A percentile compares a stretch with the other conserved stretches of the same genome.
Evolutionary conservation across 2,888 invertebrate genomes (phyloP).

Genomic region (Abrostola triplasia): DNA sequence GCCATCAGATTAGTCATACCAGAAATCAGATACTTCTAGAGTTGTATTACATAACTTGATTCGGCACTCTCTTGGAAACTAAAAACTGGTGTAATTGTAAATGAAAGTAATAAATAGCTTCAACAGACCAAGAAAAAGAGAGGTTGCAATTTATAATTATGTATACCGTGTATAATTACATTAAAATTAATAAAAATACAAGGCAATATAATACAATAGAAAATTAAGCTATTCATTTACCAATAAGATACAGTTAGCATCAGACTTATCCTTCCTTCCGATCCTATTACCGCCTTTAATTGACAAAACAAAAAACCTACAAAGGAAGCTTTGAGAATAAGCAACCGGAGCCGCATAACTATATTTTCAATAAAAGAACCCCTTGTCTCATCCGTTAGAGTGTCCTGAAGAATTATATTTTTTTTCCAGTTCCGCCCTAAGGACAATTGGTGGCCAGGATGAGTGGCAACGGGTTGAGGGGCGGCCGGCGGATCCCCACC

Average conservation of each 20-base stretch:
- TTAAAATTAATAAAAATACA: too few species aligned
- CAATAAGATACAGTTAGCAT: slow-evolving; percentile 13
- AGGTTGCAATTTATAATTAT: too few species aligned
- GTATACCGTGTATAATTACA: too few species aligned
- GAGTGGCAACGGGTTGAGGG: slow-evolving; percentile 73
- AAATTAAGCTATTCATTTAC: too few species aligned
- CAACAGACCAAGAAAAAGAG: too few species aligned
- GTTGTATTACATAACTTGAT: too few species aligned
- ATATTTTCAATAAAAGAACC: slow-evolving; percentile 52
- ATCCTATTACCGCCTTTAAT: slow-evolving; percentile 37
- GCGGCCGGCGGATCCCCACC: slow-evolving; percentile 82
- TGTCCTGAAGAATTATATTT: slow-evolving; percentile 60
- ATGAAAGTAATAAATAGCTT: too few species aligned
- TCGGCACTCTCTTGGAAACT: too few species aligned
- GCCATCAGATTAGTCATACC: too few species aligned
- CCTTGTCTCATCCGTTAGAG: slow-evolving; percentile 68
- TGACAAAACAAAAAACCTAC: slow-evolving; percentile 46
- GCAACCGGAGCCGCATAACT: slow-evolving; percentile 18
- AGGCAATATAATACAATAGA: neutral
- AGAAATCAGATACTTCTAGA: too few species aligned
- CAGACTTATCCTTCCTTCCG: slow-evolving; percentile 6
- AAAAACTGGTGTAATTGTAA: too few species aligned
- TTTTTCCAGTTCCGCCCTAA: slow-evolving; percentile 69
- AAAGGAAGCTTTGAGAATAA: slow-evolving; percentile 33
- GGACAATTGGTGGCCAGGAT: slow-evolving; percentile 68